Evolutionary conservation across 2,113 vertebrate species (phyloP), one percentile per base, ranked within the genome.

Genomic region (Anseranas semipalmata): DNA sequence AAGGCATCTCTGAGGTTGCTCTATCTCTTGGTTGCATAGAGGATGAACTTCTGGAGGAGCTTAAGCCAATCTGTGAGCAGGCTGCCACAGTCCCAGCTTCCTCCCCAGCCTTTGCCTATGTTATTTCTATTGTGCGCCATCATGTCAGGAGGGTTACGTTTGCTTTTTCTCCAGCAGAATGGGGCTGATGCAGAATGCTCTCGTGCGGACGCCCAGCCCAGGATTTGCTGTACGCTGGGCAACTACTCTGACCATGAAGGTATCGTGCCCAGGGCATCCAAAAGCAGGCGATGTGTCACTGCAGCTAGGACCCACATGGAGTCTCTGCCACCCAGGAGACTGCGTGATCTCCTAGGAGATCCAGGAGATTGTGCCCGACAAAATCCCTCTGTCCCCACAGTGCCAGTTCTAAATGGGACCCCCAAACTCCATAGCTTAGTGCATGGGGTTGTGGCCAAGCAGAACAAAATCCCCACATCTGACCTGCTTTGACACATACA

Each of bases 331-430:
- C 58, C 21, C n/a, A 59, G 58, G 13, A 59, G 56, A n/a, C n/a
- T n/a, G n/a, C n/a, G n/a, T n/a, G n/a, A n/a, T n/a, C n/a, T n/a
- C n/a, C n/a, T n/a, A n/a, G n/a, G n/a, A 50, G 48, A 25, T 22
- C 48, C 48, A 50, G 12, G 48, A 25, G 12, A 50, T 50, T 50
- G 25, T 65, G 39, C 39, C 39, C 30, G 39, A 25, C 27, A 30
- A 16, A 68, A 48, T 17, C 7, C 15, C 66, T 48, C 45, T 56
- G 79, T 22, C 53, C 15, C 2, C 84, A 79, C 66, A 62, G 55
- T 89, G 96, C 77, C 65, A 66, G 82, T 93, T 96, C 96, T 93
- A 97, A 96, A 96, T 92, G 68, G 84, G 82, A 89, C 92, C 84
- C 87, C 22, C 55, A 67, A 74, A 46, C 74, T 79, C 67, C 73